Conservation (phyloP, 2,113 vertebrate genomes). For the Neotoma lepida region DNA sequence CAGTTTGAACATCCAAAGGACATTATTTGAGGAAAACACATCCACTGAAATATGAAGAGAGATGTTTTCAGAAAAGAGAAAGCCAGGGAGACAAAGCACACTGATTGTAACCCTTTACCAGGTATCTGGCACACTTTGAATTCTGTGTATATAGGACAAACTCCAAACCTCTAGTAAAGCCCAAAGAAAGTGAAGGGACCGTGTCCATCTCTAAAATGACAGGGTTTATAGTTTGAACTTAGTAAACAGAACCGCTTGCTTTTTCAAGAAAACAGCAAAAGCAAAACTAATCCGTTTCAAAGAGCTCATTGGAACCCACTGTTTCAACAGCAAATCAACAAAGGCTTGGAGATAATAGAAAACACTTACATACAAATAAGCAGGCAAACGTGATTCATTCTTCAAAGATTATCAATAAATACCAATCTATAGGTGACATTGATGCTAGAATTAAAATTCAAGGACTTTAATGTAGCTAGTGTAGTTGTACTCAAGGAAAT, state of each 20-base stretch:
- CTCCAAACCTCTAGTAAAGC: background rate
- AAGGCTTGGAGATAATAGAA: background rate
- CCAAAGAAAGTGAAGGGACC: background rate
- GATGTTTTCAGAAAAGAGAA: conserved; percentile 4
- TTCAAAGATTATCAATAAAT: background rate
- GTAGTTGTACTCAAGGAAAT: background rate
- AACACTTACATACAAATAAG: background rate
- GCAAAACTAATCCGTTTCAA: background rate
- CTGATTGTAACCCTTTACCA: background rate
- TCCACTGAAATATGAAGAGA: background rate
- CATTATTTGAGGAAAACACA: background rate
- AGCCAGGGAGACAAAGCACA: background rate
- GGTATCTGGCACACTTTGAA: background rate
- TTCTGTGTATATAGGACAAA: background rate
- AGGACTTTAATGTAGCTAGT: background rate
- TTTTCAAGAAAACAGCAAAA: background rate
- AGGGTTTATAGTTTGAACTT: background rate
- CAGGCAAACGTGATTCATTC: background rate
- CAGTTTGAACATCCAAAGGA: background rate
- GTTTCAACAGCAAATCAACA: background rate
- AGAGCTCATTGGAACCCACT: background rate
- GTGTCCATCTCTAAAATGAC: background rate
- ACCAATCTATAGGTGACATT: background rate
- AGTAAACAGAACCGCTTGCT: background rate
- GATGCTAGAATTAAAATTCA: background rate